phyloP scores from a whole-genome alignment of 2,888 invertebrate species.

The Stegophylla sp. region DNA sequence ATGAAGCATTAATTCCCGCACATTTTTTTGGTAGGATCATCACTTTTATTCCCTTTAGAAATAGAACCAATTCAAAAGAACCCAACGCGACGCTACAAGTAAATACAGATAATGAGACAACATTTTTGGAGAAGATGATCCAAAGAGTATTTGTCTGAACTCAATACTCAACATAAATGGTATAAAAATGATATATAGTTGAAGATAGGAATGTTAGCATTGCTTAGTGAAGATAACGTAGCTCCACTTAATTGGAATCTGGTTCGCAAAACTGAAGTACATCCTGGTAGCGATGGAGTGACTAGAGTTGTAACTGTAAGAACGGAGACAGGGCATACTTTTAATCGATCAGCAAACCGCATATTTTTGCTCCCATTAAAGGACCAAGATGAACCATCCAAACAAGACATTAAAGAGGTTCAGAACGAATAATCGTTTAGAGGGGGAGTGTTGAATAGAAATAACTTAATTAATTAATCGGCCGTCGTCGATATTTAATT shows the following conservation, averaged over 20 bases:
- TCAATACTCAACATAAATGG: slow-evolving; percentile 63
- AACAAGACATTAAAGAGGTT: background rate
- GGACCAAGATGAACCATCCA: background rate
- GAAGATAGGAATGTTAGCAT: slow-evolving; percentile 61
- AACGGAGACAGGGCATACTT: slow-evolving; percentile 58
- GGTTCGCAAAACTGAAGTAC: slow-evolving; percentile 61
- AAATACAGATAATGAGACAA: slow-evolving; percentile 62
- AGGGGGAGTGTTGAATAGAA: slow-evolving; percentile 3
- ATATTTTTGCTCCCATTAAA: background rate
- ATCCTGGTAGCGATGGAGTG: slow-evolving; percentile 62
- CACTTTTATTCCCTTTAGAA: slow-evolving; percentile 61
- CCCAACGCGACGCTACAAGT: slow-evolving; percentile 61
- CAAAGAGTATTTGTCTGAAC: slow-evolving; percentile 62
- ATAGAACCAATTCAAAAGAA: slow-evolving; percentile 60
- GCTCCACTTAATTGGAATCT: slow-evolving; percentile 62
- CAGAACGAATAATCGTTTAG: slow-evolving; percentile 8
- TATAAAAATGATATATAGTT: slow-evolving; percentile 52
- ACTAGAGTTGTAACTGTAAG: slow-evolving; percentile 62
- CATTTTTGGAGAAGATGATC: slow-evolving; percentile 62
- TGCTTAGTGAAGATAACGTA: slow-evolving; percentile 62
- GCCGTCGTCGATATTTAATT: too few species aligned
- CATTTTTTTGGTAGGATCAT: slow-evolving; percentile 63
- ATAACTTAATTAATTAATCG: too few species aligned
- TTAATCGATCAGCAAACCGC: slow-evolving; percentile 60
- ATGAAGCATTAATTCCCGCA: slow-evolving; percentile 63